Conservation (phyloP, 2,797 vertebrate genomes). For the Catostomus latipinnis region DNA sequence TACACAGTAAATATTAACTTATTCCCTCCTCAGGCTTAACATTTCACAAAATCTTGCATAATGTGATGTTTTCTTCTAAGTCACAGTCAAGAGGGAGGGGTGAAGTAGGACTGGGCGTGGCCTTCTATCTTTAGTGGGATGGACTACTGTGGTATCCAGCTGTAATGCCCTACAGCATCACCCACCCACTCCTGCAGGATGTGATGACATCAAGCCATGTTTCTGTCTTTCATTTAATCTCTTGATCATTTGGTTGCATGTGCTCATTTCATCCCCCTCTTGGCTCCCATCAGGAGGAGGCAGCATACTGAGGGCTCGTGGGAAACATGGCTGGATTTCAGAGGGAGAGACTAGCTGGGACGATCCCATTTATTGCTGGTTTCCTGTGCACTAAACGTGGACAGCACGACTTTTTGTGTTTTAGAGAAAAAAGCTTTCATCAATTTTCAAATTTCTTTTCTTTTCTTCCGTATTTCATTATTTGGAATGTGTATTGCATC, state of each 20-base stretch:
- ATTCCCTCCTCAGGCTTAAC: conserved; percentile 69
- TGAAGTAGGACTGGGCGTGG: conserved; percentile 76
- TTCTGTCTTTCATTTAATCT: conserved; percentile 78
- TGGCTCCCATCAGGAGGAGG: conserved; percentile 66
- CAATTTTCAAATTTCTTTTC: conserved; percentile 75
- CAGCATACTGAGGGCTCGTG: conserved; percentile 67
- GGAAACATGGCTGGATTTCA: conserved; percentile 86
- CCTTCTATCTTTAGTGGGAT: conserved; percentile 78
- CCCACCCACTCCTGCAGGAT: conserved; percentile 81
- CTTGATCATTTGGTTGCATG: conserved; percentile 62
- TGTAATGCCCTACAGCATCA: conserved; percentile 86
- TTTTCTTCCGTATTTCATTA: conserved; percentile 78
- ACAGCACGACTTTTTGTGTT: conserved; percentile 81
- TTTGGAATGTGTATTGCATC: conserved; percentile 79
- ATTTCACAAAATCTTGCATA: conserved; percentile 74
- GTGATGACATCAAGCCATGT: conserved; percentile 91
- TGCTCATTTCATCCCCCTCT: conserved; percentile 74
- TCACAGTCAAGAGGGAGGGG: conserved; percentile 74
- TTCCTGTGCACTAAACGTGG: conserved; percentile 85
- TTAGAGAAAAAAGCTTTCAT: conserved; percentile 69
- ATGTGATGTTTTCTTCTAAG: conserved; percentile 75
- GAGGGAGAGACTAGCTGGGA: conserved; percentile 78
- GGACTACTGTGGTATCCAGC: conserved; percentile 74
- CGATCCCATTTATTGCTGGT: conserved; percentile 92
- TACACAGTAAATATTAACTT: conserved; percentile 84